phyloP scores from a whole-genome alignment of 1,140 invertebrate genomes.

The Anoplophora glabripennis region DNA sequence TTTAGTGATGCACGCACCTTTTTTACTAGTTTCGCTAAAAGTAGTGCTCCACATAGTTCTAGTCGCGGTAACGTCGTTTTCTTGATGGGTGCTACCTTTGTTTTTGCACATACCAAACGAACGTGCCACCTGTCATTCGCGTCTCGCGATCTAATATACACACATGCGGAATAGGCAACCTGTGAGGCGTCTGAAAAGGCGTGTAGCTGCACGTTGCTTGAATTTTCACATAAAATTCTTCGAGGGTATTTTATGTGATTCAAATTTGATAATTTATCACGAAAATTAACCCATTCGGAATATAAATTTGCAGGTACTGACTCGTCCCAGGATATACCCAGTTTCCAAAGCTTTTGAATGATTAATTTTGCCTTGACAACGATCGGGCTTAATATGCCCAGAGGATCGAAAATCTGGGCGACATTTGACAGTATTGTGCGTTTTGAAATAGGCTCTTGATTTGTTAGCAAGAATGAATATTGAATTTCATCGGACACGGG shows the following conservation, averaged over 20 bases:
- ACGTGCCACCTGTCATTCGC: neutral
- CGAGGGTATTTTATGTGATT: neutral
- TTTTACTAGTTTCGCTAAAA: too few relatives aligned
- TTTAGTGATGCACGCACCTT: too few relatives aligned
- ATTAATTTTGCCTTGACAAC: neutral
- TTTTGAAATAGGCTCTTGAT: too few relatives aligned
- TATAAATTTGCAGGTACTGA: neutral
- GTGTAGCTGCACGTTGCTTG: neutral
- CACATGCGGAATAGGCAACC: conserved; percentile 1
- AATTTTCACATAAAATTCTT: neutral
- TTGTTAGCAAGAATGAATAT: neutral
- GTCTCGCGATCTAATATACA: conserved; percentile 1
- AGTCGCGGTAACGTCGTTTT: too few relatives aligned
- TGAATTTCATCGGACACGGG: too few relatives aligned
- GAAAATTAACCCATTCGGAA: neutral
- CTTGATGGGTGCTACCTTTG: neutral
- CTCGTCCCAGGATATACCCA: neutral
- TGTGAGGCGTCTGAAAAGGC: neutral
- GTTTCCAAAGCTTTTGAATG: neutral
- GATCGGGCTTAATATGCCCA: neutral
- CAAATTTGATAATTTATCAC: neutral
- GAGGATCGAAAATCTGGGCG: neutral
- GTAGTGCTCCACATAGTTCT: too few relatives aligned
- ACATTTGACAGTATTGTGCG: neutral
- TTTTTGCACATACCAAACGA: conserved; percentile 5